Evolutionary conservation across 2,888 invertebrate genomes (phyloP), one percentile per base, ranked within the genome.

Genomic region (Drosophila macrothrix): DNA sequence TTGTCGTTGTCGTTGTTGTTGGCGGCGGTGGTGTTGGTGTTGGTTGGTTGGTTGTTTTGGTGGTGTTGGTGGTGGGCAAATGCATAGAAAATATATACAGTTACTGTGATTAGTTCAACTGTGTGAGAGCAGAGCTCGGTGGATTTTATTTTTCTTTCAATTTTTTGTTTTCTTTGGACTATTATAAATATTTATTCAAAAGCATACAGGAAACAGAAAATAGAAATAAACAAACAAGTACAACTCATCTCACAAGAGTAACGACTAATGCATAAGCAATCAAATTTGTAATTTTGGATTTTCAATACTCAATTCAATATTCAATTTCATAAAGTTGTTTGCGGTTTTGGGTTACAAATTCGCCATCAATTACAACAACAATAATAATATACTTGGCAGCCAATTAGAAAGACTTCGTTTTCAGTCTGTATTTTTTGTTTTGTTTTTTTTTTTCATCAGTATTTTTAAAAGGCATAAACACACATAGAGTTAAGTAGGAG

Each of bases 181-280:
- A 82, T 55, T 55, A 74, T 66, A 60, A 61, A 82, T 82, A 67
- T 74, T 64, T 67, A 41, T 54, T 63, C 56, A 83, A 86, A 90
- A 90, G 90, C 85, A 85, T 90, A 85, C 90, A 88, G n/a, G 22
- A 76, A 64, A 64, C 41, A 62, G 4, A 58, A 65, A 81, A 50
- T n/a, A 58, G 16, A 73, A 22, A 31, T 33, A 46, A 58, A 73
- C 52, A 39, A 43, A 64, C 52, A 83, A 68, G 58, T 84, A 87
- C 73, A 90, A 85, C 74, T 85, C 90, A 90, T 90, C 43, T 62
- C 84, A 85, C 79, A 86, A 79, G 68, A 70, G 64, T 70, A 90
- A 86, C 85, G 77, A 75, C 88, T 90, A 86, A 90, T 82, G 88
- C 85, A 90, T 90, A 85, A 90, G 91, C 91, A 90, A 88, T 86